Base-by-base conservation (phyloP, 2,888 invertebrate species). In the Uloborus plumipes region DNA sequence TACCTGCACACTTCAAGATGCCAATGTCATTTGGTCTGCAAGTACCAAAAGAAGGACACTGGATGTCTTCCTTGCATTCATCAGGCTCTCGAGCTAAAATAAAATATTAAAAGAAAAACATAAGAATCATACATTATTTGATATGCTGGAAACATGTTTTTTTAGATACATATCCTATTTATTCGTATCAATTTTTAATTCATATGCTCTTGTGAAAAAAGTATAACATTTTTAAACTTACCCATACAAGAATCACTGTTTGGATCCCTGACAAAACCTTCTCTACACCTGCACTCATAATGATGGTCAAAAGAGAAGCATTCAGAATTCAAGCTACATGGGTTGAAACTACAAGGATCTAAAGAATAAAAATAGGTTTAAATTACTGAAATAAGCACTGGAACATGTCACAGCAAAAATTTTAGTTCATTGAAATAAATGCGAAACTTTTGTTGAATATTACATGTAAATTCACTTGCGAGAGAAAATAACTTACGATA, bases 1-100 rank as follows among this genome's bases (percentile, higher is more conserved):
- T 39, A 84, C 84, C 91, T 22, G 92, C 90, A 89, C 97, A 97
- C 89, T 95, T 95, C 3, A 94, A 91, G 18, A 96, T 94, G 20
- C 95, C 95, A 0, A 96, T 90, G 20, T 94, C 93, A 89, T 96
- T 86, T 13, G 85, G 67, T 53, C 77, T 78, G 61, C 86, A 86
- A 39, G 66, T 70, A 47, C 84, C 79, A 61, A 85, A 84, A 14
- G 85, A 61, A n/a, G 86, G 86, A 74, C 86, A 86, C 59, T 86
- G 85, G 15, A 79, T 53, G 65, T 85, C 86, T 69, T 84, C 81
- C 22, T 76, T 78, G 58, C 86, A 86, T 70, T 86, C 86, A 67
- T 86, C 85, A 26, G 71, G 66, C 39, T 75, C 75, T 50, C 81
- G 66, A 18, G 79, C 84, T 84, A 53, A 49, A 61, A 22, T 51